phyloP scores from a whole-genome alignment of 2,797 vertebrate genomes.

The Adrianichthys oophorus region DNA sequence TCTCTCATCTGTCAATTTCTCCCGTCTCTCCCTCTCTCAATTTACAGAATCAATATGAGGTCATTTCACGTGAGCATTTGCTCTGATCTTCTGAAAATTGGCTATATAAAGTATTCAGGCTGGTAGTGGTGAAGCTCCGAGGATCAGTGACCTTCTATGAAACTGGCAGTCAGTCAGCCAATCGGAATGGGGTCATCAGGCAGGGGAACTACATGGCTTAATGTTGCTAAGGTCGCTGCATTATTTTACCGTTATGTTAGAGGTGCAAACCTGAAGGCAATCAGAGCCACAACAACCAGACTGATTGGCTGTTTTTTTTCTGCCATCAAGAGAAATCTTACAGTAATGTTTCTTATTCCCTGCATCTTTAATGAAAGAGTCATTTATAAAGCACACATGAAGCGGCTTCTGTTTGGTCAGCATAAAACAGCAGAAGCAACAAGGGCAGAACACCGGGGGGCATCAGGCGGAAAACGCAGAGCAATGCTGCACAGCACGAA shows the following conservation, averaged over 20 bases:
- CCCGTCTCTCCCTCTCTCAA: slow-evolving; percentile 34
- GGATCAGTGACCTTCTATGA: slow-evolving; percentile 65
- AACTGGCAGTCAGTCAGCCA: slow-evolving; percentile 48
- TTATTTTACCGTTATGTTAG: not conserved
- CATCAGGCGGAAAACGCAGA: too few species aligned
- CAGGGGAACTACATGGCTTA: slow-evolving; percentile 17
- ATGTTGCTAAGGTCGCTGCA: slow-evolving; percentile 29
- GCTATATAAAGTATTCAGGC: slow-evolving; percentile 70
- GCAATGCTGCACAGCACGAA: too few species aligned
- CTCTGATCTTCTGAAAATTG: slow-evolving; percentile 70
- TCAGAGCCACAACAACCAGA: not conserved
- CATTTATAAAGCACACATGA: too few species aligned
- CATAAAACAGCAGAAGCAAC: too few species aligned
- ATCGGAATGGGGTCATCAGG: slow-evolving; percentile 30
- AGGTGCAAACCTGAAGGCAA: not conserved
- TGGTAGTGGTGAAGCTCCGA: slow-evolving; percentile 42
- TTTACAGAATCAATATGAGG: slow-evolving; percentile 67
- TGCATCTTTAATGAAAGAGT: too few species aligned
- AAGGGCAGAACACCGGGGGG: too few species aligned
- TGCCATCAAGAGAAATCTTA: not conserved
- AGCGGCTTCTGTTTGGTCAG: too few species aligned
- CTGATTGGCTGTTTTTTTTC: not conserved
- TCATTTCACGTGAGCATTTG: slow-evolving; percentile 64
- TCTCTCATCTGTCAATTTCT: slow-evolving; percentile 29
- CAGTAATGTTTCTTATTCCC: too few species aligned